Evolutionary conservation across 2,888 invertebrate species (phyloP).

Genomic region (Phymatocera aterrima): DNA sequence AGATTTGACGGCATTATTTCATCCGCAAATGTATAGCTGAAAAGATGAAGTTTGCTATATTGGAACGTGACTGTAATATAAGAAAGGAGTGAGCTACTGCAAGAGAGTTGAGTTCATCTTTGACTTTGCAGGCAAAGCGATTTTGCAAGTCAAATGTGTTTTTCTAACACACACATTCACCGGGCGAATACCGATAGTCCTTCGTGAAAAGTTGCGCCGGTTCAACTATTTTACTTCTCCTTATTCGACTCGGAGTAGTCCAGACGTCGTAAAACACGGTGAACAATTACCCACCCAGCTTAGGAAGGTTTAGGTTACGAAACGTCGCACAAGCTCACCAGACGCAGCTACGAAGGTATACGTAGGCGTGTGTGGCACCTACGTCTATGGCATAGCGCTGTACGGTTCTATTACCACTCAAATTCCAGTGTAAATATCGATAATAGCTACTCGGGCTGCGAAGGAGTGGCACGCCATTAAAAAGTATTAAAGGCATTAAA

Average conservation of each 20-base stretch:
- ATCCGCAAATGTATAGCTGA: background rate
- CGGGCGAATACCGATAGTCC: background rate
- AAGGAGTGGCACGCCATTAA: conserved; percentile 34
- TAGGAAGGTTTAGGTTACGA: background rate
- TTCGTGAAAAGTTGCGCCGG: conserved; percentile 3
- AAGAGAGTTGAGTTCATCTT: background rate
- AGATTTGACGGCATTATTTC: background rate
- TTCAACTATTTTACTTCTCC: conserved; percentile 8
- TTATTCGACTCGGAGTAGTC: conserved; percentile 4
- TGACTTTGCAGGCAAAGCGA: conserved; percentile 12
- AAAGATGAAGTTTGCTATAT: background rate
- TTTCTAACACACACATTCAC: background rate
- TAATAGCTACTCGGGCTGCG: conserved; percentile 48
- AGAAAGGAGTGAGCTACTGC: too few relatives aligned
- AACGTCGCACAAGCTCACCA: background rate
- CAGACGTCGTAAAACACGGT: conserved; percentile 31
- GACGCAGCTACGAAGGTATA: background rate
- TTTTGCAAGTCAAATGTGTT: conserved; percentile 13
- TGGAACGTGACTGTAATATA: conserved; percentile 11
- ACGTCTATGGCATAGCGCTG: conserved; percentile 17
- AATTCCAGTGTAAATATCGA: conserved; percentile 54
- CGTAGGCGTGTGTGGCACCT: too few relatives aligned
- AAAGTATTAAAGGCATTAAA: conserved; percentile 41
- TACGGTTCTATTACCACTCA: conserved; percentile 49
- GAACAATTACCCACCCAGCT: conserved; percentile 16